These are phyloP conservation scores for Plumapathes pennacea DNA, from an alignment of 92 coral and sea anemone genomes.

Conservation along the genomic window DNA sequence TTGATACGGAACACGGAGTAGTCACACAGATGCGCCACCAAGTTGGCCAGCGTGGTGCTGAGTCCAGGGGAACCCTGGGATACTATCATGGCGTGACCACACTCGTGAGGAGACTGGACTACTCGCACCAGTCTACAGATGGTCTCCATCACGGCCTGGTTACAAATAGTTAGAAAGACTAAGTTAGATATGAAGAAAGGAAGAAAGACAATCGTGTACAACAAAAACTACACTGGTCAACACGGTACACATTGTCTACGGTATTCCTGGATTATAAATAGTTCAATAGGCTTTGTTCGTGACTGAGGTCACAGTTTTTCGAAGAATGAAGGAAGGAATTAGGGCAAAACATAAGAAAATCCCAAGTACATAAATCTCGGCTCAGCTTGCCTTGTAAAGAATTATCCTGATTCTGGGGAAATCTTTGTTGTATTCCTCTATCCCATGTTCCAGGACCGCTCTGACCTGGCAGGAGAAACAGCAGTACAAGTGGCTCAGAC, in stretches of 20 bases:
- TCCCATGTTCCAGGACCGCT: conserved; percentile 89
- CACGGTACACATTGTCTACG: too few species aligned
- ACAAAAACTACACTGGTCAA: too few species aligned
- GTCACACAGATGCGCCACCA: conserved; percentile 93
- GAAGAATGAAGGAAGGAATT: too few species aligned
- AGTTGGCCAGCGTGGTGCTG: conserved; percentile 82
- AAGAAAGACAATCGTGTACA: too few species aligned
- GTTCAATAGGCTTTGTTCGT: background rate
- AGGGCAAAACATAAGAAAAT: background rate
- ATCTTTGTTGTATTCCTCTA: conserved; percentile 96
- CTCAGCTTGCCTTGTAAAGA: conserved; percentile 70
- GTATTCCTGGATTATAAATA: too few species aligned
- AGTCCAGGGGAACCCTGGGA: conserved; percentile 96
- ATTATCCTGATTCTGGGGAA: conserved; percentile 86
- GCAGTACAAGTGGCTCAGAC: too few species aligned
- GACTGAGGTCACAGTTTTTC: background rate
- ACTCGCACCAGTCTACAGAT: conserved; percentile 94
- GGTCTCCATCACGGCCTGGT: conserved; percentile 90
- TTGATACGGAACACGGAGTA: conserved; percentile 90
- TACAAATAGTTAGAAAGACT: too few species aligned
- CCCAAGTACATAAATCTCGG: background rate
- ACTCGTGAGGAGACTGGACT: conserved; percentile 93
- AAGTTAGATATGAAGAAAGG: too few species aligned
- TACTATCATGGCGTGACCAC: conserved; percentile 92
- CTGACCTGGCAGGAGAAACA: too few species aligned